These are phyloP conservation scores for Lycophotia porphyrea DNA, from an alignment of 2,888 invertebrate genomes.

Conservation along the genomic window DNA sequence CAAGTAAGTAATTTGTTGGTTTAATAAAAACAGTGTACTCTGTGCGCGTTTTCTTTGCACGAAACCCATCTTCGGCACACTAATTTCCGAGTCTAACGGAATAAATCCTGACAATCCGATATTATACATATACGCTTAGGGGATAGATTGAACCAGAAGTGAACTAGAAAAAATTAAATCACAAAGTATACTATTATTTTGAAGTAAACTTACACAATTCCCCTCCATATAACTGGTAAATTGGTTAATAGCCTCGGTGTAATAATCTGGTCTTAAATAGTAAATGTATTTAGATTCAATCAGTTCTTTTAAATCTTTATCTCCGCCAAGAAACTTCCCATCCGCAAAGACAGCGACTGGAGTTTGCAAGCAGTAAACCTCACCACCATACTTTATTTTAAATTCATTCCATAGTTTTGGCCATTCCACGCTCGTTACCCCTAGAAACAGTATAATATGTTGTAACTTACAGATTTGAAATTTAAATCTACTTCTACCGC, in stretches of 20 bases:
- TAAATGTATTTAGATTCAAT: conserved; percentile 86
- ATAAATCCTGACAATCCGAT: too few species aligned
- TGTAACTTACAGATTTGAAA: too few species aligned
- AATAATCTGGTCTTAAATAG: conserved; percentile 84
- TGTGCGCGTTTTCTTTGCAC: too few species aligned
- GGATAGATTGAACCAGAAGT: not conserved
- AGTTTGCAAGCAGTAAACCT: conserved; percentile 83
- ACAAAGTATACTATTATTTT: too few species aligned
- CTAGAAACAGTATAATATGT: conserved; percentile 66
- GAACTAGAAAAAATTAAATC: conserved; percentile 15
- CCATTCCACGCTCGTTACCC: conserved; percentile 84
- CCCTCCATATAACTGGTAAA: conserved; percentile 83
- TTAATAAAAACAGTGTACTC: too few species aligned
- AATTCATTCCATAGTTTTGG: conserved; percentile 78
- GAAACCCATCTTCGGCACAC: too few species aligned
- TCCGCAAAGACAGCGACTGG: conserved; percentile 88
- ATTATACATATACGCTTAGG: too few species aligned
- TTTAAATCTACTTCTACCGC: too few species aligned
- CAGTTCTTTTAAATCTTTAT: conserved; percentile 84
- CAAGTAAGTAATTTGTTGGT: too few species aligned
- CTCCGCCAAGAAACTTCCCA: conserved; percentile 88
- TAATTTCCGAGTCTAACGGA: too few species aligned
- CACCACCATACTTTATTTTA: conserved; percentile 83
- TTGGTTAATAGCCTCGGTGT: conserved; percentile 80
- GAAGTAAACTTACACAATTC: conserved; percentile 80